These are phyloP conservation scores for Gila orcuttii DNA, from an alignment of 2,113 vertebrate genomes.

Conservation along the genomic window DNA sequence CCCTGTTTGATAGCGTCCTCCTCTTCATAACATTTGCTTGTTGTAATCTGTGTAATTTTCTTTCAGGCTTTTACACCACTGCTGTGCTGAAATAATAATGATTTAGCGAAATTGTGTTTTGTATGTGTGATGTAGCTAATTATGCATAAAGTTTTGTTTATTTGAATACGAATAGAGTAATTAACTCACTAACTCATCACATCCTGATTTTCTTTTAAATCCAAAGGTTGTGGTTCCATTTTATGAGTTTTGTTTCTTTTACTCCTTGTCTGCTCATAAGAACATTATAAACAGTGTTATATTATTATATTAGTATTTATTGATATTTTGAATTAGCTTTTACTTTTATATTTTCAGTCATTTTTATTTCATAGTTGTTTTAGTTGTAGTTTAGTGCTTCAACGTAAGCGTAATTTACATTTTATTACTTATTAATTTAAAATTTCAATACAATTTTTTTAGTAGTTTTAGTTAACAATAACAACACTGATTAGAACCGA, in stretches of 20 bases:
- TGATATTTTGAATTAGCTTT: neutral
- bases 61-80: neutral
- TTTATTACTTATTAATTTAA: neutral
- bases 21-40: neutral
- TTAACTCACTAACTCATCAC: too few relatives aligned
- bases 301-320: neutral
- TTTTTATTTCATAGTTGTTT: too few relatives aligned
- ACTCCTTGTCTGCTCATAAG: neutral
- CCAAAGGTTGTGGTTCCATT: neutral
- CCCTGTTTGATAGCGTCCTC: neutral
- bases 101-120: constrained; percentile 5
- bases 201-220: neutral
- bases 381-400: too few relatives aligned
- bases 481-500: neutral
- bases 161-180: too few relatives aligned
- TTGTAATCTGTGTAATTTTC: neutral
- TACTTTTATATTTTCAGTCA: neutral
- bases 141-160: neutral
- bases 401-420: neutral
- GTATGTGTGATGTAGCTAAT: neutral
- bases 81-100: neutral
- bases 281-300: neutral
- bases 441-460: neutral
- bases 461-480: neutral
- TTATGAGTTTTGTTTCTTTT: neutral